Conservation (phyloP, 2,113 vertebrate species). For the Varanus salvator region DNA sequence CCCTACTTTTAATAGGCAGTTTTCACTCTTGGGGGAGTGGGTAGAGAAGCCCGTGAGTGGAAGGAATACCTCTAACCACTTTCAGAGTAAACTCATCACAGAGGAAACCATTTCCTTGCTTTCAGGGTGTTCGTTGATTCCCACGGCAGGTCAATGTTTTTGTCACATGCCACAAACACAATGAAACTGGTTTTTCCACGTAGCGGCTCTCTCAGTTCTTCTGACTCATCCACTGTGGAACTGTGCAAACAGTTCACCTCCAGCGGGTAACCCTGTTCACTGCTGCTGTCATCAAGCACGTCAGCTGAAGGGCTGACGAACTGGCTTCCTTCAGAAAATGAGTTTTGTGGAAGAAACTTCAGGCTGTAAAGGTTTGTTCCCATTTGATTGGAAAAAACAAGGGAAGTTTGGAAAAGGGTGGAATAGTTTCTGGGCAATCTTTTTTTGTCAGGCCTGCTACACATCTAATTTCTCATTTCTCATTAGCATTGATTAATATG, state of each 20-base stretch:
- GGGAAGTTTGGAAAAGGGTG: neutral
- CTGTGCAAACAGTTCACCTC: constrained; percentile 10
- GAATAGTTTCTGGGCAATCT: neutral
- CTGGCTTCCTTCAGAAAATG: neutral
- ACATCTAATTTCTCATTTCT: neutral
- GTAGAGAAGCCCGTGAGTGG: neutral
- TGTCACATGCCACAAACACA: constrained; percentile 6
- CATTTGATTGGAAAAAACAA: neutral
- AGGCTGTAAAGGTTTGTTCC: neutral
- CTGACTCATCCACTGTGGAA: constrained; percentile 42
- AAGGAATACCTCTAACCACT: neutral
- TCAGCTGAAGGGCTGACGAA: neutral
- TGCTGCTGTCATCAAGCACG: neutral
- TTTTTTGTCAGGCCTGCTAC: neutral
- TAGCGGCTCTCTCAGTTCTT: constrained; percentile 5
- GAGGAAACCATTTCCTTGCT: neutral
- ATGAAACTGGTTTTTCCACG: constrained; percentile 50
- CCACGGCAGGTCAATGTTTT: constrained; percentile 1
- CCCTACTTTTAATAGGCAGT: neutral
- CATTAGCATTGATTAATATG: neutral
- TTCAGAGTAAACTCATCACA: constrained; percentile 11
- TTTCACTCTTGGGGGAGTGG: neutral
- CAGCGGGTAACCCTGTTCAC: neutral
- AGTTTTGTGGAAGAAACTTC: neutral
- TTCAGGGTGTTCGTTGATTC: constrained; percentile 34